Evolutionary conservation across 2,797 vertebrate genomes (phyloP), one percentile per base, ranked within the genome.

Genomic region (Anniella stebbinsi): DNA sequence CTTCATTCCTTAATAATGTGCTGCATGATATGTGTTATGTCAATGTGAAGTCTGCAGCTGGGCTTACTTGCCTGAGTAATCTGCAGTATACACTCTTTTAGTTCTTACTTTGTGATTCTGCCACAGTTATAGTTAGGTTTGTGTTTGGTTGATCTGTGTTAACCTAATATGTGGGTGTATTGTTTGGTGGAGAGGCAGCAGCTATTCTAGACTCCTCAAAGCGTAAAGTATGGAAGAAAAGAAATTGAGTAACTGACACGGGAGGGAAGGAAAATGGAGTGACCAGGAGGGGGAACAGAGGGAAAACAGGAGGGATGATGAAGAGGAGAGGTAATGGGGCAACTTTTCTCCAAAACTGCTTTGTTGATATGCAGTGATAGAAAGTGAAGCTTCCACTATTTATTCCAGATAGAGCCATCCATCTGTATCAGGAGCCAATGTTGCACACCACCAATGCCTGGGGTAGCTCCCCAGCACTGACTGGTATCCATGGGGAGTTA

Each of bases 401-500:
- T 67, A 48, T 67, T 67, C 9, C 15, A 41, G 54, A 41, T 38
- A 11, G 60, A 15, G 70, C 1, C 7, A 86, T 45, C 33, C 67
- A 21, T 25, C 28, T 76, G 51, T 21, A 41, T 33, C 38, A 66
- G 6, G 18, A 36, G 33, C n/a, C 21, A 87, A 9, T 48, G 6
- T 78, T 66, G 41, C 5, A 36, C 33, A 78, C 12, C 48, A 25
- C 45, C 18, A 12, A 23, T 33, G 8, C 12, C 33, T 30, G 38
- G 69, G 23, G 28, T 28, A 60, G 0, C 2, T 70, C 69, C n/a
- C 66, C 63, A 45, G 17, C 30, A 12, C 0, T 0, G 23, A n/a
- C 36, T 38, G 69, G 82, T 92, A 3, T 1, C 18, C 36, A 84
- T 70, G 80, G 38, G 33, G 76, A 69, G 57, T 72, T 81, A 66